These are phyloP conservation scores for Alcis repandata DNA, from an alignment of 2,888 invertebrate genomes.

Conservation along the genomic window DNA sequence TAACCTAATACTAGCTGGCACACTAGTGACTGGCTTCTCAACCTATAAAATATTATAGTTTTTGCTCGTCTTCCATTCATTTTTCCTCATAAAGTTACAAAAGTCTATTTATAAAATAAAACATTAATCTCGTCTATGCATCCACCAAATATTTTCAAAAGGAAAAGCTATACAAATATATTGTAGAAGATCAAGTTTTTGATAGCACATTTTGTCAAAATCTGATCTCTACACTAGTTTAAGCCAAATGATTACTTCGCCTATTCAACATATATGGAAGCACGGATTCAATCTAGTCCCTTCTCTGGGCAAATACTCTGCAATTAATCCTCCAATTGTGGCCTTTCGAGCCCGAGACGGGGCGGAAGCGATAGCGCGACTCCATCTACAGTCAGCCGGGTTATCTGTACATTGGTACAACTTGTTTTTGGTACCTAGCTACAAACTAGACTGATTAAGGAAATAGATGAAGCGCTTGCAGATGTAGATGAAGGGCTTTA, in stretches of 20 bases:
- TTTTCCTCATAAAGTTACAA: too few relatives aligned
- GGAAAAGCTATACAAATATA: too few relatives aligned
- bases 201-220: background rate
- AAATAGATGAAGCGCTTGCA: background rate
- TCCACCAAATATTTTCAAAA: too few relatives aligned
- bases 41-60: too few relatives aligned
- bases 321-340: conserved; percentile 48
- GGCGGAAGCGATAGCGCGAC: conserved; percentile 13
- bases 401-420: conserved; percentile 4
- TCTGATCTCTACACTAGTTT: background rate
- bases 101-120: too few relatives aligned
- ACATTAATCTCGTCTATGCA: too few relatives aligned
- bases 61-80: too few relatives aligned
- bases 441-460: background rate
- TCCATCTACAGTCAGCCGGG: conserved; percentile 4
- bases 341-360: conserved; percentile 18
- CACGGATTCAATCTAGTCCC: conserved; percentile 48
- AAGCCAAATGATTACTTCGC: background rate
- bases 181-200: too few relatives aligned
- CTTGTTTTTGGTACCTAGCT: conserved; percentile 2
- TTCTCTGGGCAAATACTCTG: conserved; percentile 43
- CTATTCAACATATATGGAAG: conserved; percentile 34
- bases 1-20: too few relatives aligned
- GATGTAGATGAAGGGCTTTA: too few relatives aligned
- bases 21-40: too few relatives aligned